These are phyloP conservation scores for Paralvinella palmiformis DNA, from an alignment of 1,140 invertebrate genomes.

Conservation along the genomic window DNA sequence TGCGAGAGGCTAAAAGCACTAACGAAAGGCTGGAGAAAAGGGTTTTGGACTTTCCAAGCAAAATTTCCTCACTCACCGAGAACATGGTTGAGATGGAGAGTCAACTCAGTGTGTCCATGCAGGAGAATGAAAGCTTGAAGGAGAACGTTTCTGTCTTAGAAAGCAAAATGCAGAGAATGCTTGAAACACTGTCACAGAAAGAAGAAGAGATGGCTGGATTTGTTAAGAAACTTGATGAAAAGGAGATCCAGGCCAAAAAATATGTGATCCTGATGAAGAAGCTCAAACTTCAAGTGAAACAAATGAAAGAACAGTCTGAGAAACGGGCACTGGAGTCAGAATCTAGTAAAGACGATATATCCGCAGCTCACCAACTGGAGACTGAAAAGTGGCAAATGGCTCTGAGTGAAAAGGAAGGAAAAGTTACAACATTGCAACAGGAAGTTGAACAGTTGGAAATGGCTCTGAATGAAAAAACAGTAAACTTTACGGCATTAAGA, in stretches of 20 bases:
- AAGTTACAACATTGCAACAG: background rate
- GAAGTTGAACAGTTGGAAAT: constrained; percentile 3
- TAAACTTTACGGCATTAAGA: background rate
- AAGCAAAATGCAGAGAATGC: background rate
- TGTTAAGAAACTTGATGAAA: constrained; percentile 3
- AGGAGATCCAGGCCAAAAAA: constrained; percentile 5
- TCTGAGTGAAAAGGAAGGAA: background rate
- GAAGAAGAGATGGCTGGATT: background rate
- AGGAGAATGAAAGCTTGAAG: background rate
- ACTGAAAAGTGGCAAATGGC: background rate
- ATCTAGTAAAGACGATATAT: constrained; percentile 1
- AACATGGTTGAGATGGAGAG: background rate
- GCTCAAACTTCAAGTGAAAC: constrained; percentile 8
- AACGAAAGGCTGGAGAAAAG: too few species aligned
- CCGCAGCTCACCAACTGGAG: background rate
- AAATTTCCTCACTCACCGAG: too few species aligned
- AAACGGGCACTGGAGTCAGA: background rate
- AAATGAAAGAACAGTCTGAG: background rate
- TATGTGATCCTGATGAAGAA: constrained; percentile 15
- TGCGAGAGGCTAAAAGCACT: too few species aligned
- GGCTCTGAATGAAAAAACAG: background rate
- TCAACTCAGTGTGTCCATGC: background rate
- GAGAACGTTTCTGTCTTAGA: background rate
- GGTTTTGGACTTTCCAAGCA: too few species aligned
- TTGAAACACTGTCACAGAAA: background rate